Evolutionary conservation across 2,888 invertebrate genomes (phyloP).

Genomic region (Orchesella flavescens): DNA sequence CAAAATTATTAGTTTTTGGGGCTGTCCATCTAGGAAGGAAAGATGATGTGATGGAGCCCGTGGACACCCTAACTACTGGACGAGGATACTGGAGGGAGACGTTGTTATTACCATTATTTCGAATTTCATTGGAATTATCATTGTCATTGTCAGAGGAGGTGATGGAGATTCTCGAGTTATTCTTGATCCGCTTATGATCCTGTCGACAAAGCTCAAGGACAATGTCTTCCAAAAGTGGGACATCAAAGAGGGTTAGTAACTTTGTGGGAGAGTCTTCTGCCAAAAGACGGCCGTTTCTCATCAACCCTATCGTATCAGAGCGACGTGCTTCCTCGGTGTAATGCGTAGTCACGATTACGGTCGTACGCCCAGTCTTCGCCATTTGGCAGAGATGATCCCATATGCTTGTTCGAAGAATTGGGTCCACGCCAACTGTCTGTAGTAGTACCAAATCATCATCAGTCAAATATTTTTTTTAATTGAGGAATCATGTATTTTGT

Average conservation of each 20-base stretch:
- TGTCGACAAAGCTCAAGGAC: conserved; percentile 63
- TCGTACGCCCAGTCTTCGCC: conserved; percentile 46
- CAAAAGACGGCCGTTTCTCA: conserved; percentile 67
- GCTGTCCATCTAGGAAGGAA: not conserved
- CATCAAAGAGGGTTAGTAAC: conserved; percentile 46
- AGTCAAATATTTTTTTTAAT: not conserved
- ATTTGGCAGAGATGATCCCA: conserved; percentile 64
- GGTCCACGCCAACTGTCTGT: conserved; percentile 86
- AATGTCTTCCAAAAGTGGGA: conserved; percentile 62
- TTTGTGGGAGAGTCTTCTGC: conserved; percentile 58
- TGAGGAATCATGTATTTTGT: not conserved
- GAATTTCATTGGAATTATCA: no score
- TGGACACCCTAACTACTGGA: not conserved
- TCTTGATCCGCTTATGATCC: conserved; percentile 34
- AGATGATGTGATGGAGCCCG: not conserved
- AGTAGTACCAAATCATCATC: not conserved
- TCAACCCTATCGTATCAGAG: conserved; percentile 60
- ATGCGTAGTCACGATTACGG: conserved; percentile 67
- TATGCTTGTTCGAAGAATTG: conserved; percentile 83
- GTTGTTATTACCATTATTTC: not conserved
- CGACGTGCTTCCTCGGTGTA: conserved; percentile 63
- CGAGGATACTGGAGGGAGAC: not conserved
- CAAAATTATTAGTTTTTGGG: not conserved
- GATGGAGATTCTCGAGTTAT: not conserved
- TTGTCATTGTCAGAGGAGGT: no score